Conservation (phyloP, 2,888 invertebrate species). For the Heliconius ismenius region DNA sequence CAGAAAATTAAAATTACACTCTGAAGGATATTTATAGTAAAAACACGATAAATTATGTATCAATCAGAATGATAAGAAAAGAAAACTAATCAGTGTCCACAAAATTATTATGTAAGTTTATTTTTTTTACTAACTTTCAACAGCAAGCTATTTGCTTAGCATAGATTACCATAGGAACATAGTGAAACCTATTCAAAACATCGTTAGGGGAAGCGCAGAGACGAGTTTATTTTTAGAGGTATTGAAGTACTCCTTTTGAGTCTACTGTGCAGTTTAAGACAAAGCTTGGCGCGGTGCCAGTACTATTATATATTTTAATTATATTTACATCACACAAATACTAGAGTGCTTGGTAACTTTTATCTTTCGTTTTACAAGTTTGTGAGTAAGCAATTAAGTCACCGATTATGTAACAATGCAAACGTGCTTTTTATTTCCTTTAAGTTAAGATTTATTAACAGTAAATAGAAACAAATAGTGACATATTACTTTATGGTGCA, state of each 20-base stretch:
- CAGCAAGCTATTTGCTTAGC: conserved; percentile 6
- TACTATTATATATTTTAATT: conserved; percentile 42
- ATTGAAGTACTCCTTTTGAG: conserved; percentile 37
- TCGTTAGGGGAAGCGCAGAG: conserved; percentile 28
- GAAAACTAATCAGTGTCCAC: too few species aligned
- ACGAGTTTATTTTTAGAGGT: conserved; percentile 36
- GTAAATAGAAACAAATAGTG: too few species aligned
- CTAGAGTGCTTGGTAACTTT: conserved; percentile 13
- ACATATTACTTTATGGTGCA: too few species aligned
- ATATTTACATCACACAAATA: conserved; percentile 36
- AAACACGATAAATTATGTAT: too few species aligned
- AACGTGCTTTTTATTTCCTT: not conserved
- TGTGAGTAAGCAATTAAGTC: not conserved
- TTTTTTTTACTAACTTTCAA: not conserved
- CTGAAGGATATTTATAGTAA: too few species aligned
- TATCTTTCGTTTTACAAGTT: conserved; percentile 3
- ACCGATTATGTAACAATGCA: not conserved
- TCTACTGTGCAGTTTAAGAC: conserved; percentile 34
- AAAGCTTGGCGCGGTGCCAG: conserved; percentile 40
- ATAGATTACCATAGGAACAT: conserved; percentile 15
- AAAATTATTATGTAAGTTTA: too few species aligned
- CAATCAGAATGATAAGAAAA: too few species aligned
- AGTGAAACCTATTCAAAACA: conserved; percentile 24
- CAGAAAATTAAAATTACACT: too few species aligned
- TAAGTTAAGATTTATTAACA: too few species aligned